Evolutionary conservation across 2,888 invertebrate species (phyloP).

Genomic region (Drosophila mimetica): DNA sequence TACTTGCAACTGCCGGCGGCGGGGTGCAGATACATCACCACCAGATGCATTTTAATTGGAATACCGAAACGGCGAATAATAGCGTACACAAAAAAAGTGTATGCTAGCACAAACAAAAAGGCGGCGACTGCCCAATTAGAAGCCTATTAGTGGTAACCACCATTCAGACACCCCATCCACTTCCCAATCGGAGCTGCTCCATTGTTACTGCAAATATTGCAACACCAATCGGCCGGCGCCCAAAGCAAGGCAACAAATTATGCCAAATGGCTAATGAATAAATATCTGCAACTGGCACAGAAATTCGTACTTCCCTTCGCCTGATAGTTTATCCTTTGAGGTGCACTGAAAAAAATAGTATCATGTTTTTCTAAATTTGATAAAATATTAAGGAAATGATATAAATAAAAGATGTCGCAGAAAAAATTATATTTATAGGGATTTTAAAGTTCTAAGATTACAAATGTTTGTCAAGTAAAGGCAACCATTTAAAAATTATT

Average conservation of each 20-base stretch:
- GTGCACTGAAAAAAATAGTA: background rate
- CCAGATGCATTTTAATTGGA: slow-evolving; percentile 70
- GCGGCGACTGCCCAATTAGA: slow-evolving; percentile 59
- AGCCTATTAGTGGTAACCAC: slow-evolving; percentile 60
- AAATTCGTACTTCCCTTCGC: background rate
- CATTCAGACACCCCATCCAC: background rate
- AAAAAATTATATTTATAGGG: too few relatives aligned
- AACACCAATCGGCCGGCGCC: slow-evolving; percentile 46
- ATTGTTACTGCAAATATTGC: slow-evolving; percentile 54
- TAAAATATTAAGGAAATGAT: too few relatives aligned
- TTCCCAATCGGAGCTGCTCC: slow-evolving; percentile 23
- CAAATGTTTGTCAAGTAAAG: background rate
- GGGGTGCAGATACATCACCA: slow-evolving; percentile 32
- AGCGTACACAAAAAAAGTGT: background rate
- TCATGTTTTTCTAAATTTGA: background rate
- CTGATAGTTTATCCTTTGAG: slow-evolving; percentile 5
- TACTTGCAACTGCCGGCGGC: slow-evolving; percentile 58
- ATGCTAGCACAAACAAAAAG: slow-evolving; percentile 39
- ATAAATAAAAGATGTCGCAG: too few relatives aligned
- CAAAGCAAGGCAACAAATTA: slow-evolving; percentile 61
- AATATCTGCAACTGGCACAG: slow-evolving; percentile 47
- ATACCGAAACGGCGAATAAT: slow-evolving; percentile 44
- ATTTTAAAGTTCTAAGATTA: too few relatives aligned
- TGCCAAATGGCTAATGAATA: slow-evolving; percentile 66
- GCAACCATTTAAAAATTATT: background rate